Base-by-base conservation (phyloP, 2,113 vertebrate species). In the Neopipo cinnamomea region DNA sequence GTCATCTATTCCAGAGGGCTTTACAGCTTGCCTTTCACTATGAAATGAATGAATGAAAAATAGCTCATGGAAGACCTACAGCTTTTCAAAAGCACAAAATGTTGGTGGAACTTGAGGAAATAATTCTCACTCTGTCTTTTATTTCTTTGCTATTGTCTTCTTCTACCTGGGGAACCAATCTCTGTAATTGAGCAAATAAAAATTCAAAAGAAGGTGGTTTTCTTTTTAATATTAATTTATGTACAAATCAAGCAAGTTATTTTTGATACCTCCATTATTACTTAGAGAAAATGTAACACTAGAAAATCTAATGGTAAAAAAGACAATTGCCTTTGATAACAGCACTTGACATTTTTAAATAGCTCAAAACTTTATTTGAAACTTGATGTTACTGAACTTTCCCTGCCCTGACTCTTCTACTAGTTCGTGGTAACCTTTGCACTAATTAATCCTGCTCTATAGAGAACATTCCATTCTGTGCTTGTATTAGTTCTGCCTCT, bases 181-280 rank as follows among this genome's bases (percentile, higher is more conserved):
- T 63, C 35, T 55, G 7, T 19, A 75, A 78, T 30, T 18, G 4
- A 33, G 5, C 0, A 35, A 89, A 62, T 11, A 67, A 79, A 80
- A 72, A 22, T 47, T 62, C 10, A 47, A 39, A 63, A 47, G 1
- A 50, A 9, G 2, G 42, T 41, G 1, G 0, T 3, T 33, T 17
- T 41, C 7, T 31, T 35, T 62, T 66, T 6, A 22, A 8, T 67
- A 37, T 30, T 62, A 30, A 1, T 44, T 87, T 77, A 8, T 49
- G 19, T 67, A 39, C 10, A 78, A 66, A 75, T 30, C 3, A 78
- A 82, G 4, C 6, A 71, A 44, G 7, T 18, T 74, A 41, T n/a
- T 88, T 85, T 72, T 37, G 8, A 37, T 59, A 68, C 31, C 3
- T 2, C 5, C 6, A 35, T 70, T 84, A 19, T 41, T 58, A n/a